These are phyloP conservation scores for Ctenodactylus gundi DNA, from an alignment of 2,113 vertebrate species.

Conservation along the genomic window DNA sequence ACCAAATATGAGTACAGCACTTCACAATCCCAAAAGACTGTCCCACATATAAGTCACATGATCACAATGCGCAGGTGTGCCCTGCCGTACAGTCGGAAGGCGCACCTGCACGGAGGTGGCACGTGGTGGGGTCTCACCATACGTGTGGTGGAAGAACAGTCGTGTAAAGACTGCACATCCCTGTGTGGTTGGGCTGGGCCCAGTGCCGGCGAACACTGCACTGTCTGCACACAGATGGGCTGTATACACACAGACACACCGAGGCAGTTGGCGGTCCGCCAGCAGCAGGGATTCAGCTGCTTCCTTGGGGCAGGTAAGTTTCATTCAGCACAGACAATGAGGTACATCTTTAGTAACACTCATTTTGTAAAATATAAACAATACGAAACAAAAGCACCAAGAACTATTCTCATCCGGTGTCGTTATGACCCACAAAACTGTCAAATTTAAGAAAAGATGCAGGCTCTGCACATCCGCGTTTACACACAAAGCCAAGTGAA, in stretches of 20 bases:
- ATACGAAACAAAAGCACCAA: constrained; percentile 55
- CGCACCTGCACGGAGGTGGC: neutral
- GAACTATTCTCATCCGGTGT: constrained; percentile 52
- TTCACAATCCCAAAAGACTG: too few relatives aligned
- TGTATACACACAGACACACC: neutral
- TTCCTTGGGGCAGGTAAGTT: neutral
- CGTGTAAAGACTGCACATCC: neutral
- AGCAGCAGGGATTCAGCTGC: neutral
- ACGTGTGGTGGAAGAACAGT: neutral
- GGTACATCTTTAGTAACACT: neutral
- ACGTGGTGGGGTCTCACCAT: neutral
- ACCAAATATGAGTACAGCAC: too few relatives aligned
- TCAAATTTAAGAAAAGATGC: constrained; percentile 65
- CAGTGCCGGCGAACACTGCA: neutral
- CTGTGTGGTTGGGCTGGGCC: neutral
- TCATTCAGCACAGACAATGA: constrained; percentile 39
- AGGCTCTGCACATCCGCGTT: constrained; percentile 62
- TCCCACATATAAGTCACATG: too few relatives aligned
- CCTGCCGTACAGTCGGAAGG: neutral
- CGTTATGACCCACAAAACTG: constrained; percentile 59
- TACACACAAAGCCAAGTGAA: constrained; percentile 71
- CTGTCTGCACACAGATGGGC: neutral
- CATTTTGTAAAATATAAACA: constrained; percentile 47
- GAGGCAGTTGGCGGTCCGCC: neutral
- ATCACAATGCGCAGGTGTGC: neutral